A percentile compares a stretch with the other conserved stretches of the same genome.
phyloP scores from a whole-genome alignment of 2,797 vertebrate genomes.

The Uromys caudimaculatus region DNA sequence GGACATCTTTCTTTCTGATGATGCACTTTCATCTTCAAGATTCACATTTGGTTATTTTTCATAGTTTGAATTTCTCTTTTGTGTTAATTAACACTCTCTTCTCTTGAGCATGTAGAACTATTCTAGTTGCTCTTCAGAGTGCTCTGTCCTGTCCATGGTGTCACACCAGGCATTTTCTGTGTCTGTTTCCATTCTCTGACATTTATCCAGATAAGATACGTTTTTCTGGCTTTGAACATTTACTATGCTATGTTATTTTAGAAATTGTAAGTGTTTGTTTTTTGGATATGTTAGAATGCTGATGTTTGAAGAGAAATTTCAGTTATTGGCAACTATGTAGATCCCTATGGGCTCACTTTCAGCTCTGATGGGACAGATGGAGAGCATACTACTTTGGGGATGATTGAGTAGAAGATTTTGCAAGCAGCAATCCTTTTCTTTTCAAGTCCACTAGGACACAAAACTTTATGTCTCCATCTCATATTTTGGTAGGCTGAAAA shows the following conservation, averaged over 20 bases:
- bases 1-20: neutral
- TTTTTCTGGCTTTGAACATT: neutral
- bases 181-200: neutral
- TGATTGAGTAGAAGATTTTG: neutral
- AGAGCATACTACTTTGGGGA: neutral
- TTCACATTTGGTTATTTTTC: neutral
- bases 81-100: neutral
- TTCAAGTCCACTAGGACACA: neutral
- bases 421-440: neutral
- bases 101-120: neutral
- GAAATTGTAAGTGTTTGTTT: neutral
- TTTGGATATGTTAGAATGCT: neutral
- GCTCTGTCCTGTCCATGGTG: neutral
- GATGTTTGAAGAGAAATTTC: neutral
- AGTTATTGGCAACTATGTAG: neutral
- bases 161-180: neutral
- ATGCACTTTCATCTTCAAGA: no score
- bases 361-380: neutral
- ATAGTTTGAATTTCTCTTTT: neutral
- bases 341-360: neutral
- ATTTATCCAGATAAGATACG: neutral
- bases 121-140: neutral
- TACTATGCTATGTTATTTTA: neutral
- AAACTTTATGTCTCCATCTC: neutral
- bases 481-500: neutral